A percentile compares a stretch with the other conserved stretches of the same genome.
Evolutionary conservation across 2,797 vertebrate genomes (phyloP).

Genomic region (Chromis chromis): DNA sequence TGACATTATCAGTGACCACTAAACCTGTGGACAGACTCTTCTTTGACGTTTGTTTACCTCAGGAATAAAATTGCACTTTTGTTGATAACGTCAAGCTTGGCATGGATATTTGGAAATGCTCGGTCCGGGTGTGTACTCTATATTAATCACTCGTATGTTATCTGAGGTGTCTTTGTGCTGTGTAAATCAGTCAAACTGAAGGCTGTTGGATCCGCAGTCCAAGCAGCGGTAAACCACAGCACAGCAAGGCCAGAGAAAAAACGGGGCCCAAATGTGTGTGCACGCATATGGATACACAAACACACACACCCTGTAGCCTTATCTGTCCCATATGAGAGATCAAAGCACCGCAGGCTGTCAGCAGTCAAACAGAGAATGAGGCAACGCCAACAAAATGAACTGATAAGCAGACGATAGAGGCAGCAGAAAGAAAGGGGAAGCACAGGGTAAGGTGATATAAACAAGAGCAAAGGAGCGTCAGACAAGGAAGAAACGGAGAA

Average conservation of each 20-base stretch:
- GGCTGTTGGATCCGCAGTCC: conserved; percentile 61
- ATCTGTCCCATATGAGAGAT: conserved; percentile 78
- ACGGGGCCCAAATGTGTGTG: conserved; percentile 26
- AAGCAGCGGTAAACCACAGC: conserved; percentile 63
- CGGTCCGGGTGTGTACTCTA: conserved; percentile 42
- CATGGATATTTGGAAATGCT: conserved; percentile 40
- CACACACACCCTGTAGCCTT: conserved; percentile 51
- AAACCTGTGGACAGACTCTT: conserved; percentile 24
- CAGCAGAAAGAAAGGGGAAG: conserved; percentile 33
- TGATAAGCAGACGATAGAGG: conserved; percentile 64
- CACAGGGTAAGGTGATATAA: conserved; percentile 3
- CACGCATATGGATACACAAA: conserved; percentile 24
- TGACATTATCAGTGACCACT: conserved; percentile 54
- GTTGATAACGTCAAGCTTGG: conserved; percentile 27
- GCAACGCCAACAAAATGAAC: conserved; percentile 69
- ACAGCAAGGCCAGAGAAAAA: conserved; percentile 48
- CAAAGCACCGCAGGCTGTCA: conserved; percentile 75
- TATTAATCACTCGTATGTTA: conserved; percentile 51
- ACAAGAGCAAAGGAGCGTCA: conserved; percentile 6
- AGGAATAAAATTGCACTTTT: conserved; percentile 40
- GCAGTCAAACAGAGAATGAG: conserved; percentile 67
- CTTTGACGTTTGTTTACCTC: conserved; percentile 42
- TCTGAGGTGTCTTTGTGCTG: conserved; percentile 54
- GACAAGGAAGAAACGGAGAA: neutral
- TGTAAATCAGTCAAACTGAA: conserved; percentile 53